Percentiles rank a stretch among this genome's conserved stretches.
phyloP scores from a whole-genome alignment of 2,888 invertebrate species.

The Leptinotarsa rubiginosa region DNA sequence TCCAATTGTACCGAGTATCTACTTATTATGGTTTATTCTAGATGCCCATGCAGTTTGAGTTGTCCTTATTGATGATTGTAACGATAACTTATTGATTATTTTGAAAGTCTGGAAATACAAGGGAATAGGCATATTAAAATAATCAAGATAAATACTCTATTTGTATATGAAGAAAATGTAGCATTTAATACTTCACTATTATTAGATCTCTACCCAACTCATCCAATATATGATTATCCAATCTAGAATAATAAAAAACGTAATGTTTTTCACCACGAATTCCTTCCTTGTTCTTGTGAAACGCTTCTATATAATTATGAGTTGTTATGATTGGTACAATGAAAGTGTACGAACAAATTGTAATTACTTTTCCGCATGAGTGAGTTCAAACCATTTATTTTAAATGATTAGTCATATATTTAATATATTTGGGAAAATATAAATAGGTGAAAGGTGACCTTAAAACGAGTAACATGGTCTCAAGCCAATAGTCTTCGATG shows the following conservation, averaged over 20 bases:
- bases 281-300: constrained; percentile 22
- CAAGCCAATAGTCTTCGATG: no score
- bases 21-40: no score
- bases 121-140: no score
- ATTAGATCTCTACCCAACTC: background rate
- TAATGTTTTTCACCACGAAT: constrained; percentile 6
- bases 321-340: constrained; percentile 29
- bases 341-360: constrained; percentile 23
- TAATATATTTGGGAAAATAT: no score
- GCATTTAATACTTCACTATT: background rate
- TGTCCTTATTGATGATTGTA: no score
- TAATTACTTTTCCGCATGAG: constrained; percentile 38
- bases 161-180: background rate
- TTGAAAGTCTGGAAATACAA: no score
- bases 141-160: background rate
- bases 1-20: no score
- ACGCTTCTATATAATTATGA: constrained; percentile 31
- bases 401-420: no score
- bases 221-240: constrained; percentile 14
- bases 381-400: background rate
- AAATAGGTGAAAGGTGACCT: background rate
- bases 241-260: constrained; percentile 15
- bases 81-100: no score
- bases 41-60: no score
- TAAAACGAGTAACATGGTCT: background rate